These are phyloP conservation scores for Synanthedon myopaeformis DNA, from an alignment of 2,888 invertebrate species.

Conservation along the genomic window DNA sequence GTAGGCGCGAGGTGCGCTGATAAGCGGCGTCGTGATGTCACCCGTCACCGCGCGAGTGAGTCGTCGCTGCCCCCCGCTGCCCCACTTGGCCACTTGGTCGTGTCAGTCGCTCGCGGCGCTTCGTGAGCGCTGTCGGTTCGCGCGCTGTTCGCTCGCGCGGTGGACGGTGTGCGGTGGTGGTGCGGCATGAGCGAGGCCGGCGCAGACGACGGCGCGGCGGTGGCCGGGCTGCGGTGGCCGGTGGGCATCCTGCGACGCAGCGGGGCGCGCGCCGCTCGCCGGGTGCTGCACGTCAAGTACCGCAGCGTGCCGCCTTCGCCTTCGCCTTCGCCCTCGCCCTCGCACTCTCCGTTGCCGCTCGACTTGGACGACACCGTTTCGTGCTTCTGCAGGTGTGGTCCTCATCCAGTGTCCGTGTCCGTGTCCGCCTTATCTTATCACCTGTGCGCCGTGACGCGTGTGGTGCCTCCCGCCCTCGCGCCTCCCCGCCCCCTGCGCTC, in stretches of 20 bases:
- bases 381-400: slow-evolving; percentile 81
- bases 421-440: background rate
- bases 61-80: slow-evolving; percentile 14
- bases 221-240: slow-evolving; percentile 37
- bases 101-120: slow-evolving; percentile 34
- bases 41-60: slow-evolving; percentile 13
- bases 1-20: slow-evolving; percentile 28
- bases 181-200: slow-evolving; percentile 29
- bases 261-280: slow-evolving; percentile 44
- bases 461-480: slow-evolving; percentile 9
- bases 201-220: slow-evolving; percentile 6
- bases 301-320: slow-evolving; percentile 41
- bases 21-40: slow-evolving; percentile 33
- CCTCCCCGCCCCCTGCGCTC: slow-evolving; percentile 20
- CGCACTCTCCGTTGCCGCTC: slow-evolving; percentile 44
- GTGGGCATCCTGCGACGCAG: slow-evolving; percentile 46
- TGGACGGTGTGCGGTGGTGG: slow-evolving; percentile 26
- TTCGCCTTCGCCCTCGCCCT: slow-evolving; percentile 18
- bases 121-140: slow-evolving; percentile 31
- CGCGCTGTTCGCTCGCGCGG: slow-evolving; percentile 8
- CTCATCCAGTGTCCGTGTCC: background rate
- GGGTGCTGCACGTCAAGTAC: slow-evolving; percentile 51
- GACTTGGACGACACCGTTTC: slow-evolving; percentile 80
- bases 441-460: slow-evolving; percentile 2
- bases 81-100: slow-evolving; percentile 5